Conservation (phyloP, 2,113 vertebrate genomes). For the Tupaia chinensis region DNA sequence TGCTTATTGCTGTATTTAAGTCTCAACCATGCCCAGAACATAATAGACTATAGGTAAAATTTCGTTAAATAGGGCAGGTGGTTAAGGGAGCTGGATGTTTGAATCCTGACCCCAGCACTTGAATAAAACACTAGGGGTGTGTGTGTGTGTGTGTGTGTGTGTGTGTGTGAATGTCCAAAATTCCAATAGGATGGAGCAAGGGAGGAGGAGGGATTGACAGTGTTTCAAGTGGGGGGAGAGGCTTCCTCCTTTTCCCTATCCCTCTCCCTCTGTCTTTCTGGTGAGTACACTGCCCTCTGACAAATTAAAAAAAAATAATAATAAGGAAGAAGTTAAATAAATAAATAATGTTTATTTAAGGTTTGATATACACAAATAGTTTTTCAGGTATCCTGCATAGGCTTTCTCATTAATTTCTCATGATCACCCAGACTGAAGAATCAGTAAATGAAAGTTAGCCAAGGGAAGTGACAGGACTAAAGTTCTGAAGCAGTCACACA, state of each 20-base stretch:
- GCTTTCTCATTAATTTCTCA: not conserved
- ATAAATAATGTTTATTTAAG: not conserved
- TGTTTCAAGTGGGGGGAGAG: no score
- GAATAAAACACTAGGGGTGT: no score
- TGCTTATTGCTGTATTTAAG: not conserved
- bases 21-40: not conserved
- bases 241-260: no score
- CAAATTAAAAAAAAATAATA: no score
- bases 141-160: no score
- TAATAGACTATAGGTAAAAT: not conserved
- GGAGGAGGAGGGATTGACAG: no score
- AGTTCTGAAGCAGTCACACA: not conserved
- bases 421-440: not conserved
- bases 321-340: not conserved
- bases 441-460: not conserved
- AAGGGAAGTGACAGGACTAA: not conserved
- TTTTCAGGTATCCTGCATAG: not conserved
- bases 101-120: no score
- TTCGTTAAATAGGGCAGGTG: not conserved
- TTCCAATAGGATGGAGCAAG: no score
- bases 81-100: no score
- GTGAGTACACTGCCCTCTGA: no score
- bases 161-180: no score
- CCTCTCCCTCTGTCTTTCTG: no score
- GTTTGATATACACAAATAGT: not conserved